These are phyloP conservation scores for Drosophila paracracens DNA, from an alignment of 2,888 invertebrate species.

Conservation along the genomic window DNA sequence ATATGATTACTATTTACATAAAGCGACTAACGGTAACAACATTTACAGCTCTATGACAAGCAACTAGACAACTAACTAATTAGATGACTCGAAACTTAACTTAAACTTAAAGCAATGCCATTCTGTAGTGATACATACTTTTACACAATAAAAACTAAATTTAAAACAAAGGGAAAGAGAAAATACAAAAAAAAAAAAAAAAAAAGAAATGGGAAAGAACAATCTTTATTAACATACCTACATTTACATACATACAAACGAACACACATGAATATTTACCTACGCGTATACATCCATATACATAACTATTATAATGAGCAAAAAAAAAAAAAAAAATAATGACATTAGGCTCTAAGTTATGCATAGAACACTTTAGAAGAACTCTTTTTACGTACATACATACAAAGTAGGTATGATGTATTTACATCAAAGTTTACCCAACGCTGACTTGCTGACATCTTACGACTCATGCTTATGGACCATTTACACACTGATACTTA, in stretches of 20 bases:
- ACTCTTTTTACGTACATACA: constrained; percentile 21
- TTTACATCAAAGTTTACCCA: constrained; percentile 37
- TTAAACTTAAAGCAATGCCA: constrained; percentile 84
- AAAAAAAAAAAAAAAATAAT: constrained; percentile 20
- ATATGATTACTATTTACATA: constrained; percentile 81
- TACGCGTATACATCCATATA: constrained; percentile 24
- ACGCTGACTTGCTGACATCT: constrained; percentile 55
- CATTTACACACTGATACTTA: constrained; percentile 58
- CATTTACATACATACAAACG: constrained; percentile 31
- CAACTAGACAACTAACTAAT: constrained; percentile 50
- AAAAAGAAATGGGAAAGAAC: constrained; percentile 16
- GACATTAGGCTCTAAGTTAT: constrained; percentile 51
- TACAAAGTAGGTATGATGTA: constrained; percentile 1
- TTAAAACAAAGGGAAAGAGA: background rate
- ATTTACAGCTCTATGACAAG: constrained; percentile 54
- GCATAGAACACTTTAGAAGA: constrained; percentile 46
- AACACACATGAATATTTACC: constrained; percentile 28
- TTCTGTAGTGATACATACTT: constrained; percentile 81
- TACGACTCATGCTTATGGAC: constrained; percentile 73
- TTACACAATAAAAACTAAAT: constrained; percentile 32
- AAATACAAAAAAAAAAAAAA: background rate
- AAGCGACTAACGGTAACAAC: constrained; percentile 38
- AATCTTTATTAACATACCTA: constrained; percentile 30
- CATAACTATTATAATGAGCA: constrained; percentile 10
- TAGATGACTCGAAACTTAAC: constrained; percentile 38